A percentile compares a stretch with the other conserved stretches of the same genome.
Conservation (phyloP, 2,888 invertebrate genomes). For the Eupithecia pulchellata region DNA sequence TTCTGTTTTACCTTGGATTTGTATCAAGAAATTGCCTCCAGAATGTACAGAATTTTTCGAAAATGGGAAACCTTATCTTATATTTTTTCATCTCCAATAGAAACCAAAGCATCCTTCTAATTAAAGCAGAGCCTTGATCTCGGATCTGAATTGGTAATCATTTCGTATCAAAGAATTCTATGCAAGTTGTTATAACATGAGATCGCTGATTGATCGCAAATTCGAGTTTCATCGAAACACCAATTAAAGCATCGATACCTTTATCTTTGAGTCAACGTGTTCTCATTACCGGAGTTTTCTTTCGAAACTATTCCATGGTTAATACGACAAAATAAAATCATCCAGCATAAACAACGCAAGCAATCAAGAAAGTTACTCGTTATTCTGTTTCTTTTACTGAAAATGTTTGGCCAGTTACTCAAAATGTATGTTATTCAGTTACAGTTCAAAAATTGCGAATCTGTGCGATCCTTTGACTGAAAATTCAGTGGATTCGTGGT, state of each 20-base stretch:
- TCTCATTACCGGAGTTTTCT: neutral
- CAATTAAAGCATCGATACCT: slow-evolving; percentile 37
- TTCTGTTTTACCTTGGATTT: neutral
- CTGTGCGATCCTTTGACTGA: neutral
- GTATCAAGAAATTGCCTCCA: neutral
- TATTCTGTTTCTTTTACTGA: neutral
- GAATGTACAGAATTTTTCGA: neutral
- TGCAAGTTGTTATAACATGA: slow-evolving; percentile 40
- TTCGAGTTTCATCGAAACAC: slow-evolving; percentile 25
- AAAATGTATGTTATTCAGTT: neutral
- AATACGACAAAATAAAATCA: neutral
- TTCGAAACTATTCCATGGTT: neutral
- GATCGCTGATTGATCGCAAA: slow-evolving; percentile 45
- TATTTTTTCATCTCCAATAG: slow-evolving; percentile 28
- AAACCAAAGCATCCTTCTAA: slow-evolving; percentile 66
- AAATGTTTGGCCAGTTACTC: neutral
- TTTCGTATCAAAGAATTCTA: slow-evolving; percentile 72
- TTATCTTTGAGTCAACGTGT: neutral
- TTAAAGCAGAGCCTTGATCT: slow-evolving; percentile 69
- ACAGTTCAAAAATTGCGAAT: neutral
- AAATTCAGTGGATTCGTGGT: neutral
- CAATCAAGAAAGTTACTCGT: neutral
- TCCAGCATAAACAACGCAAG: neutral
- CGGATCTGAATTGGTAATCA: slow-evolving; percentile 81
- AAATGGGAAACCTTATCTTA: neutral